Conservation (phyloP, 2,797 vertebrate genomes). For the Hippopotamyrus pictus region DNA sequence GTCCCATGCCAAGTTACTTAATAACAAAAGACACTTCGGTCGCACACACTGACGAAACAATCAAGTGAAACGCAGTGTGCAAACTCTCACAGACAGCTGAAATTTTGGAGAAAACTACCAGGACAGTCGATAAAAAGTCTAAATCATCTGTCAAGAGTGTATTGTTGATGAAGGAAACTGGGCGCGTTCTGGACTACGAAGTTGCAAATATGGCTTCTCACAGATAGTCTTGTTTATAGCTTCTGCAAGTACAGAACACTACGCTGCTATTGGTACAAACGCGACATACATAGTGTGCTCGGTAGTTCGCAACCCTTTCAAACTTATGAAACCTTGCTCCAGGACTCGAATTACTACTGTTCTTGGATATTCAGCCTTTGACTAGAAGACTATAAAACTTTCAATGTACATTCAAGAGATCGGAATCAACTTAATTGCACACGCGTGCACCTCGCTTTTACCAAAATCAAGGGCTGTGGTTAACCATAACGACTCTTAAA, state of each 20-base stretch:
- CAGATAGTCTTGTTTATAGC: slow-evolving; percentile 61
- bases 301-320: slow-evolving; percentile 38
- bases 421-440: slow-evolving; percentile 38
- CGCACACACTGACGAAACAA: slow-evolving; percentile 8
- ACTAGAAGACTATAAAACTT: slow-evolving; percentile 34
- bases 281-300: slow-evolving; percentile 50
- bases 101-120: neutral
- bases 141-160: slow-evolving; percentile 19
- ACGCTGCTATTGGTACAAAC: slow-evolving; percentile 38
- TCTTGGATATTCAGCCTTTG: neutral
- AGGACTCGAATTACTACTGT: neutral
- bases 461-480: slow-evolving; percentile 57
- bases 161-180: slow-evolving; percentile 46
- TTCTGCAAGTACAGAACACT: slow-evolving; percentile 32
- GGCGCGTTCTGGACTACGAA: slow-evolving; percentile 81
- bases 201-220: slow-evolving; percentile 91
- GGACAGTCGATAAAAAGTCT: neutral
- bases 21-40: neutral
- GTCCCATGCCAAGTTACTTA: slow-evolving; percentile 21
- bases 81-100: neutral
- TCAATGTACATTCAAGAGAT: slow-evolving; percentile 40
- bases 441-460: slow-evolving; percentile 50
- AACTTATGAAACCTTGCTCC: slow-evolving; percentile 20
- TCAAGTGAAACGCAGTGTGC: neutral
- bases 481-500: slow-evolving; percentile 19